phyloP scores from a whole-genome alignment of 2,797 vertebrate genomes.

The Epinephelus coioides region DNA sequence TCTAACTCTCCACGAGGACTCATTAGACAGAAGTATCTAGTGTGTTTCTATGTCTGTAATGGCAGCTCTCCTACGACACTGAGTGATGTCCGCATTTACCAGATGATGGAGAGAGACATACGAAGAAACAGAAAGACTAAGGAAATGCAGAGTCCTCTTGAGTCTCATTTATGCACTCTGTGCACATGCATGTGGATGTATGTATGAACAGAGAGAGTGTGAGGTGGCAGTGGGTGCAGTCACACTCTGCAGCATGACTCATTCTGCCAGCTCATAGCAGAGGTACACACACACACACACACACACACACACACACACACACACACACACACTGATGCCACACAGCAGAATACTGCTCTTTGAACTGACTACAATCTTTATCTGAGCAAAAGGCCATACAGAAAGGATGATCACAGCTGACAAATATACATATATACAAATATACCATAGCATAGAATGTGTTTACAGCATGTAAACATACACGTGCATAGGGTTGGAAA shows the following conservation, averaged over 20 bases:
- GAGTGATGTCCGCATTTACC: conserved; percentile 1
- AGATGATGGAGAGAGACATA: background rate
- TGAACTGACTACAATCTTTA: conserved; percentile 11
- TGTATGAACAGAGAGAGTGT: conserved; percentile 26
- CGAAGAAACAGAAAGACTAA: conserved; percentile 1
- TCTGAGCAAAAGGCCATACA: conserved; percentile 12
- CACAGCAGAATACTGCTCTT: conserved; percentile 23
- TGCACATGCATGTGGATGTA: conserved; percentile 7
- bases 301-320: conserved; percentile 6
- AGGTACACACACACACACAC: conserved; percentile 32
- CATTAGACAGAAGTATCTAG: background rate
- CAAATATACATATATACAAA: background rate
- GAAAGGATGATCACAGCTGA: conserved; percentile 14
- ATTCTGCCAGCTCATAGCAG: conserved; percentile 70
- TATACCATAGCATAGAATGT: background rate
- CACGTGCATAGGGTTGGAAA: too few relatives aligned
- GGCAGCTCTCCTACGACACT: conserved; percentile 19
- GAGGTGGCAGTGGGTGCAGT: conserved; percentile 62
- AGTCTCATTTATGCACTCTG: background rate
- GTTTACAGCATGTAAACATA: background rate
- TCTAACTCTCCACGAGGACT: conserved; percentile 11
- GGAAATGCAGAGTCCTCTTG: background rate
- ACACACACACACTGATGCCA: conserved; percentile 30
- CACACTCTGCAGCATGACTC: conserved; percentile 80
- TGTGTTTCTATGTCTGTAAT: background rate